Evolutionary conservation across 2,113 vertebrate genomes (phyloP).

Genomic region (Pomatostomus ruficeps): DNA sequence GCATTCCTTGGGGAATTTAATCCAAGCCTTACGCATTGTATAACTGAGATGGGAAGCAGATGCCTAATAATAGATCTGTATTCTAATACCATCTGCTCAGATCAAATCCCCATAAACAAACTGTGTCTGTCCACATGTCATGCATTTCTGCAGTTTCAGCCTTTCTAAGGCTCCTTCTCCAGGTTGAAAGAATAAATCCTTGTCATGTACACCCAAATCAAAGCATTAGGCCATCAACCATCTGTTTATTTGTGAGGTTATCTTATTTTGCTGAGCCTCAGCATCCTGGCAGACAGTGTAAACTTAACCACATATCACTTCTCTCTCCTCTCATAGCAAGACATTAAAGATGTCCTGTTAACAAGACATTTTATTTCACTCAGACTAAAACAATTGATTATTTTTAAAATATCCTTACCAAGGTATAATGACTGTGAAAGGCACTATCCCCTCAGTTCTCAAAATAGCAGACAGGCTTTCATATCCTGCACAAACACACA

Average conservation of each 20-base stretch:
- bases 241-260: constrained; percentile 57
- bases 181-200: constrained; percentile 50
- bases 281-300: not conserved
- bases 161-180: constrained; percentile 17
- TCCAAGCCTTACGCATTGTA: not conserved
- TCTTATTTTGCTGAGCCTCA: constrained; percentile 34
- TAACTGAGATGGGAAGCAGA: constrained; percentile 36
- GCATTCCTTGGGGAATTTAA: constrained; percentile 10
- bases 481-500: not conserved
- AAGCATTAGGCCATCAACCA: constrained; percentile 39
- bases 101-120: constrained; percentile 12
- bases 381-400: constrained; percentile 61
- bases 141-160: constrained; percentile 51
- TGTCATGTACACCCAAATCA: constrained; percentile 20
- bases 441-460: not conserved
- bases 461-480: not conserved
- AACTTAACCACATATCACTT: not conserved
- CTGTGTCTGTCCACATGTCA: not conserved
- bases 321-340: not conserved
- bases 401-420: constrained; percentile 44
- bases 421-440: not conserved
- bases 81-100: constrained; percentile 53
- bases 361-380: constrained; percentile 20
- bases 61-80: constrained; percentile 52
- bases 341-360: constrained; percentile 20